Evolutionary conservation across 2,888 invertebrate genomes (phyloP).

Genomic region (Trissolcus japonicus): DNA sequence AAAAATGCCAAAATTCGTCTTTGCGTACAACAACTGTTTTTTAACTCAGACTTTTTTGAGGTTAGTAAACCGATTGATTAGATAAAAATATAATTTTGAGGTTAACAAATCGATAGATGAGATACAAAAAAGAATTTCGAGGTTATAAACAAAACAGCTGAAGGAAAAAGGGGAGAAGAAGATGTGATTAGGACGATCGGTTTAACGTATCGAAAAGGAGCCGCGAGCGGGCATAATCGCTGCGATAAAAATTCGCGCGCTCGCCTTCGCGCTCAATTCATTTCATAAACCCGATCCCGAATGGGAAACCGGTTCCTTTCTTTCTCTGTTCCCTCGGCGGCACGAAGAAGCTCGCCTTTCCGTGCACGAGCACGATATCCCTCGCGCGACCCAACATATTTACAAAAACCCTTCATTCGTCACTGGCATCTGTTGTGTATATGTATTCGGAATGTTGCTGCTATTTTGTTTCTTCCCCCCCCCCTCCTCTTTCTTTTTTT

Average conservation of each 20-base stretch:
- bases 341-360: constrained; percentile 67
- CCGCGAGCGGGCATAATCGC: constrained; percentile 28
- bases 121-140: too few species aligned
- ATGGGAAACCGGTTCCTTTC: constrained; percentile 70
- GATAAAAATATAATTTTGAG: too few species aligned
- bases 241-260: constrained; percentile 53
- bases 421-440: constrained; percentile 53
- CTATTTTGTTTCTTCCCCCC: constrained; percentile 22
- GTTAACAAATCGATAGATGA: too few species aligned
- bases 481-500: constrained; percentile 2
- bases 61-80: too few species aligned
- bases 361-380: constrained; percentile 55
- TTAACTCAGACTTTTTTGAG: too few species aligned
- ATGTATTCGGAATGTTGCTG: constrained; percentile 54
- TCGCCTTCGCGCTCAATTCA: constrained; percentile 68
- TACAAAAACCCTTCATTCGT: constrained; percentile 57
- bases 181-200: constrained; percentile 17
- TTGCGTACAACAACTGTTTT: too few species aligned
- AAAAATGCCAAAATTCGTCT: too few species aligned
- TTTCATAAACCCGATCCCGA: constrained; percentile 68
- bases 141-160: too few species aligned
- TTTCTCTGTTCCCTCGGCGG: constrained; percentile 56
- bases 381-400: constrained; percentile 51
- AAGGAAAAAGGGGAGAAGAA: too few species aligned
- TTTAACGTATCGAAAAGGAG: constrained; percentile 14